phyloP scores from a whole-genome alignment of 2,888 invertebrate genomes.

The Drosophila hamatofila region DNA sequence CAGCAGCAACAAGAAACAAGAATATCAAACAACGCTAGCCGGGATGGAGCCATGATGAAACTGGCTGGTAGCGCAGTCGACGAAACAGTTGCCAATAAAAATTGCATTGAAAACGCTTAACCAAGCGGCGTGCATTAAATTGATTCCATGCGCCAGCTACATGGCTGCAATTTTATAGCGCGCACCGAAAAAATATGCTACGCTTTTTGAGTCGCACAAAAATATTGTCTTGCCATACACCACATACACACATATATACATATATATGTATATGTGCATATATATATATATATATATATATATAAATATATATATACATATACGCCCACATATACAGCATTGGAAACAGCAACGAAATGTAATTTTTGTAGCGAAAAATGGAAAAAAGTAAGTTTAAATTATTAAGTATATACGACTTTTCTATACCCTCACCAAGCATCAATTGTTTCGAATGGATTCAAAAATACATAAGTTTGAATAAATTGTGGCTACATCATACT shows the following conservation, averaged over 20 bases:
- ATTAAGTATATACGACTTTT: not conserved
- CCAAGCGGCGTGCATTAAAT: conserved; percentile 79
- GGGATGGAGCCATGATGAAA: not conserved
- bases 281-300: not conserved
- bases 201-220: conserved; percentile 64
- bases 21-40: conserved; percentile 28
- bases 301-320: not conserved
- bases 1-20: conserved; percentile 13
- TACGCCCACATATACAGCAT: conserved; percentile 9
- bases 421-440: conserved; percentile 15
- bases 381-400: conserved; percentile 1
- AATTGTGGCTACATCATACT: too few species aligned
- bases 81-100: conserved; percentile 79
- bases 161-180: conserved; percentile 31
- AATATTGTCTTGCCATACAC: conserved; percentile 72
- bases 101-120: conserved; percentile 81
- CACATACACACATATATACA: conserved; percentile 2
- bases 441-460: too few species aligned
- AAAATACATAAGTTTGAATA: too few species aligned
- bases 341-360: conserved; percentile 60
- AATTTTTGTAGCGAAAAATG: conserved; percentile 61
- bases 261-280: not conserved
- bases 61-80: conserved; percentile 27
- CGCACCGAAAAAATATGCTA: conserved; percentile 68
- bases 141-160: conserved; percentile 66